These are phyloP conservation scores for Orientallactaga sibirica DNA, from an alignment of 2,797 vertebrate genomes.

Conservation along the genomic window DNA sequence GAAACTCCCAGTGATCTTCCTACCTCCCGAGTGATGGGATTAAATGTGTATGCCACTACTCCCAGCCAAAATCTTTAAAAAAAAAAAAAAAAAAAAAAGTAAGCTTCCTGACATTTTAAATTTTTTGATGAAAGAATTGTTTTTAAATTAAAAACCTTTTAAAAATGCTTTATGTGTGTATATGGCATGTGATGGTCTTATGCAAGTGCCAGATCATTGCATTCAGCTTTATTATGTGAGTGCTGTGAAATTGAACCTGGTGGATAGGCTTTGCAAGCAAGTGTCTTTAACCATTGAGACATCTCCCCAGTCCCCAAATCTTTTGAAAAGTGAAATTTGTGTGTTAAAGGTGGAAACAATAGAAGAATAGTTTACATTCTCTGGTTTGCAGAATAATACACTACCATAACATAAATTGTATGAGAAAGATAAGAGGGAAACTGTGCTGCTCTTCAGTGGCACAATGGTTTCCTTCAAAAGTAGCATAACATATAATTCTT, in stretches of 20 bases:
- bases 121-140: not conserved
- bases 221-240: too few species aligned
- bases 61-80: not conserved
- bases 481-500: not conserved
- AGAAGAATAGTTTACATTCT: constrained; percentile 16
- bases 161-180: not conserved
- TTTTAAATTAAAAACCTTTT: constrained; percentile 19
- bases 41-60: too few species aligned
- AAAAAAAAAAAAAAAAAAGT: not conserved
- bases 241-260: too few species aligned
- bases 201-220: too few species aligned
- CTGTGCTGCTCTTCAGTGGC: not conserved
- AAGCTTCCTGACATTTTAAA: not conserved
- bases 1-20: too few species aligned
- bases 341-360: constrained; percentile 32
- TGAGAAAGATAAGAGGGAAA: constrained; percentile 14
- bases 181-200: too few species aligned
- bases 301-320: too few species aligned
- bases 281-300: too few species aligned
- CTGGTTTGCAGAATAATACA: constrained; percentile 2
- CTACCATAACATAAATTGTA: not conserved
- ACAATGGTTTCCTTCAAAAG: constrained; percentile 30
- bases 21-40: too few species aligned
- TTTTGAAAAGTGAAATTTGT: not conserved
- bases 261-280: too few species aligned